Conservation (phyloP, 2,888 invertebrate genomes). For the Synergus laeviventris region DNA sequence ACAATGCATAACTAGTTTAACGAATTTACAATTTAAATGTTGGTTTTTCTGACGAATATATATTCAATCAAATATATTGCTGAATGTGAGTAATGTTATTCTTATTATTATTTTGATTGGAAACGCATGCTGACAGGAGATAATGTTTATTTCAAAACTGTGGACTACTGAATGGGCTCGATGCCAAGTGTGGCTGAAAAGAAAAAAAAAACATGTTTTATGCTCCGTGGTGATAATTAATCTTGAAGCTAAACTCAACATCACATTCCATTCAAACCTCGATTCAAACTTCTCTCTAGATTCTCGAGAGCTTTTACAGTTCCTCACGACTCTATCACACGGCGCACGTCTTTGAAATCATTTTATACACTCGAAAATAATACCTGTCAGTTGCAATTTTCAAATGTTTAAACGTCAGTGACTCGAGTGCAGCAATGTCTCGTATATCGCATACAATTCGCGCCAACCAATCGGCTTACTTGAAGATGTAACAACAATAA, state of each 20-base stretch:
- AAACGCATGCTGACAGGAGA: neutral
- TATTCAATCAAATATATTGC: too few relatives aligned
- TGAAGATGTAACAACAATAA: constrained; percentile 17
- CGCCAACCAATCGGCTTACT: constrained; percentile 16
- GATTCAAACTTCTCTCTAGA: constrained; percentile 25
- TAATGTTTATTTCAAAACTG: neutral
- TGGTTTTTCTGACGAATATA: too few relatives aligned
- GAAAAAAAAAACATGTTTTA: constrained; percentile 15
- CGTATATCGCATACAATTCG: constrained; percentile 19
- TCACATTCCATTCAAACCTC: constrained; percentile 26
- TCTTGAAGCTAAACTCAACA: constrained; percentile 32
- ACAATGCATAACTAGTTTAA: too few relatives aligned
- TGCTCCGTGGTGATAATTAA: constrained; percentile 9
- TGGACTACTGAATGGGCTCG: constrained; percentile 19
- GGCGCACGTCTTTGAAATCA: constrained; percentile 34
- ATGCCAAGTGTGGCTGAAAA: constrained; percentile 15
- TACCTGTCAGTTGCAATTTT: constrained; percentile 38
- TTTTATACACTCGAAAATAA: constrained; percentile 21
- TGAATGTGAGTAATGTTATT: too few relatives aligned
- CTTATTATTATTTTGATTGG: neutral
- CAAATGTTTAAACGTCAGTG: constrained; percentile 32
- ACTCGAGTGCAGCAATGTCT: constrained; percentile 38
- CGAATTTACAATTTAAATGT: too few relatives aligned
- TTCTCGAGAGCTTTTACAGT: constrained; percentile 27
- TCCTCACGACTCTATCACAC: constrained; percentile 19